A percentile compares a stretch with the other conserved stretches of the same genome.
phyloP scores from a whole-genome alignment of 2,113 vertebrate genomes.

The Empidonax alnorum region DNA sequence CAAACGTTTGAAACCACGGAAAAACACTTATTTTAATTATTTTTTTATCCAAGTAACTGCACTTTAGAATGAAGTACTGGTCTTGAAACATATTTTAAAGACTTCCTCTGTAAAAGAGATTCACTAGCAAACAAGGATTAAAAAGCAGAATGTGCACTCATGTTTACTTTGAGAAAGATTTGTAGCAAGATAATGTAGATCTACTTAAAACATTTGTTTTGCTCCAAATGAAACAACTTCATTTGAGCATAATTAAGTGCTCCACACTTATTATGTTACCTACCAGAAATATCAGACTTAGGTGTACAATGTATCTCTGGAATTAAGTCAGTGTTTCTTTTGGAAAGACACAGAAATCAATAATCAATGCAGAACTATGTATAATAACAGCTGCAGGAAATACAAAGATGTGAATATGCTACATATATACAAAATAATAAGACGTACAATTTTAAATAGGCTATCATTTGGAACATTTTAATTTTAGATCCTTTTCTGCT shows the following conservation, averaged over 20 bases:
- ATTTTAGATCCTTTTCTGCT: not conserved
- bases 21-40: slow-evolving; percentile 2
- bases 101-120: not conserved
- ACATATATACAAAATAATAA: not conserved
- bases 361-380: not conserved
- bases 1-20: not conserved
- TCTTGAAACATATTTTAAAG: slow-evolving; percentile 6
- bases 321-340: not conserved
- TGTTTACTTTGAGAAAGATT: not conserved
- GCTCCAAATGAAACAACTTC: not conserved
- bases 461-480: not conserved
- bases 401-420: not conserved
- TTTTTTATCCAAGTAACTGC: not conserved
- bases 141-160: not conserved
- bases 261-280: not conserved
- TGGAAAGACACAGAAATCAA: not conserved
- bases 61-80: not conserved
- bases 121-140: not conserved
- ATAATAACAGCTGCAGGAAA: not conserved
- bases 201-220: not conserved
- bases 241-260: not conserved
- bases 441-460: not conserved
- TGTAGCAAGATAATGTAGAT: not conserved
- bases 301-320: not conserved
- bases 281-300: not conserved